phyloP scores from a whole-genome alignment of 2,888 invertebrate species.

The Agrenia bidenticulata region DNA sequence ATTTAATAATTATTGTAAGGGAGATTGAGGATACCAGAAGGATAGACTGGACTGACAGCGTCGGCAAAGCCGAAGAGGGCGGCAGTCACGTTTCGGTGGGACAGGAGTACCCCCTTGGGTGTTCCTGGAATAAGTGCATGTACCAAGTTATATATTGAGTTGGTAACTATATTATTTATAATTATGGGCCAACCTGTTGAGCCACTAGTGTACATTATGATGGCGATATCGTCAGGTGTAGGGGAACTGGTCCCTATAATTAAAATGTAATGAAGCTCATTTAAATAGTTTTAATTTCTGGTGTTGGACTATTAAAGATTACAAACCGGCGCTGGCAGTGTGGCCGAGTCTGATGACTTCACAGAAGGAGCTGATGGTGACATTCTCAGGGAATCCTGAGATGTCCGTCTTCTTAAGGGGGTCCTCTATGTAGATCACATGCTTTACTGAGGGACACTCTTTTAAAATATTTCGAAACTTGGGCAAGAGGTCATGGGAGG shows the following conservation, averaged over 20 bases:
- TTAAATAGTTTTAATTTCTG: too few species aligned
- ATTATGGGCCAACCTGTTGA: constrained; percentile 64
- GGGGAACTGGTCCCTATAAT: constrained; percentile 58
- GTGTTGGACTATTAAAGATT: too few species aligned
- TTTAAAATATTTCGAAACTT: constrained; percentile 79
- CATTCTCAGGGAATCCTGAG: constrained; percentile 69
- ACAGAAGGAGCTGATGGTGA: constrained; percentile 72
- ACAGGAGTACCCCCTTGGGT: constrained; percentile 84
- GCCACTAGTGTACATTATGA: constrained; percentile 98
- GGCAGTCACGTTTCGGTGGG: constrained; percentile 77
- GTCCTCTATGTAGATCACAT: constrained; percentile 83
- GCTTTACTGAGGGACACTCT: constrained; percentile 73
- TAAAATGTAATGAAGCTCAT: not conserved
- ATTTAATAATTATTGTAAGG: not conserved
- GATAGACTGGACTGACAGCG: constrained; percentile 66
- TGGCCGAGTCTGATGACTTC: constrained; percentile 65
- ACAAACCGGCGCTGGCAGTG: constrained; percentile 24
- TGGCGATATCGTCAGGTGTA: constrained; percentile 75
- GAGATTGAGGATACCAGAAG: constrained; percentile 47
- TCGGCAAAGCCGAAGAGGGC: constrained; percentile 80
- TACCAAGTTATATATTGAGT: too few species aligned
- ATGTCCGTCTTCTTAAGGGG: constrained; percentile 72
- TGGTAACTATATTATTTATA: too few species aligned
- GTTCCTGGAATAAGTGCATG: too few species aligned
- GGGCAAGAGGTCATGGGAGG: constrained; percentile 84